Percentiles rank a stretch among this genome's conserved stretches.
These are phyloP conservation scores for Myiopsitta monachus DNA, from an alignment of 2,113 vertebrate species.

Conservation along the genomic window DNA sequence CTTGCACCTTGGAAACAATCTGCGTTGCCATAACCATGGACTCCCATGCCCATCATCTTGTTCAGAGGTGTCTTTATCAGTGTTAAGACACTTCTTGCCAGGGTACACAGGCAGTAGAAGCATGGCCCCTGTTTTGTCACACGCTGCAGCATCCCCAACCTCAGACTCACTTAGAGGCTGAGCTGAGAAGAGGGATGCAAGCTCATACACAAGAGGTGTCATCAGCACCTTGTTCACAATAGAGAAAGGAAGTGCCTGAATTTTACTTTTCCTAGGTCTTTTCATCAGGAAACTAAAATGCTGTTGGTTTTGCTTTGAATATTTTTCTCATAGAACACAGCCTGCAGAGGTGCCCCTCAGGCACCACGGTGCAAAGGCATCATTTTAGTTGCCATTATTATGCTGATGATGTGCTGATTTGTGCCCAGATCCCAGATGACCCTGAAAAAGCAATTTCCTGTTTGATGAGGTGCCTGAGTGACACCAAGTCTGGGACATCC, in stretches of 20 bases:
- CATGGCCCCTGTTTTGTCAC: background rate
- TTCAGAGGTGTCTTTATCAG: background rate
- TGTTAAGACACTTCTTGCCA: rapidly evolving
- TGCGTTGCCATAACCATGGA: rapidly evolving
- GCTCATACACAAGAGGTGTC: rapidly evolving
- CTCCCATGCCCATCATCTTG: rapidly evolving
- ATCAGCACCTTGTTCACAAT: rapidly evolving
- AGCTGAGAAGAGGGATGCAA: background rate
- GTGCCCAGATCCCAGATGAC: background rate
- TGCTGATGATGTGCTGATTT: background rate
- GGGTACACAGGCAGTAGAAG: background rate
- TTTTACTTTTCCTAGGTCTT: background rate
- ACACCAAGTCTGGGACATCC: conserved; percentile 33
- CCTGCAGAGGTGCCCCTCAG: background rate
- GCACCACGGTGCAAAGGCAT: background rate
- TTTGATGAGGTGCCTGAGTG: conserved; percentile 43
- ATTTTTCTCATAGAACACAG: background rate
- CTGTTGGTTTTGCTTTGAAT: background rate
- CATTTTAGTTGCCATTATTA: background rate
- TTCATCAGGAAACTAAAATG: background rate
- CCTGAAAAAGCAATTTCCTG: conserved; percentile 67
- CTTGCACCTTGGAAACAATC: rapidly evolving
- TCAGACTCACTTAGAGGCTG: rapidly evolving
- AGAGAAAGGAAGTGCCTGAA: background rate
- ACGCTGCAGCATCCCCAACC: background rate